These are phyloP conservation scores for Hipparchia sbordonii DNA, from an alignment of 2,888 invertebrate genomes.

Conservation along the genomic window DNA sequence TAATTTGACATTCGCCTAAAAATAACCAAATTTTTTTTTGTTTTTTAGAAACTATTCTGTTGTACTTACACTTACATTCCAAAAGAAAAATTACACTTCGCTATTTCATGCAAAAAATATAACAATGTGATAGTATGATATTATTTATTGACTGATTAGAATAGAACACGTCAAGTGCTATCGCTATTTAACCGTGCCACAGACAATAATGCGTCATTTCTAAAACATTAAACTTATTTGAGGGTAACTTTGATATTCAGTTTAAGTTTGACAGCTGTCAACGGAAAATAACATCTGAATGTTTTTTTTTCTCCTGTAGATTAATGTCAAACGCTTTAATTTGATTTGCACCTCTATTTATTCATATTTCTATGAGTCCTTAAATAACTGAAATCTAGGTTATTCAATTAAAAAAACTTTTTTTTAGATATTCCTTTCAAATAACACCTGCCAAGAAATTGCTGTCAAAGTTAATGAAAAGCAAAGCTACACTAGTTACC, in stretches of 20 bases:
- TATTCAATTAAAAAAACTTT: no score
- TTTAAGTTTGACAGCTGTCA: neutral
- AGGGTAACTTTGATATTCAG: neutral
- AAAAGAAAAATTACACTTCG: neutral
- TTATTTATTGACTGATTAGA: constrained; percentile 22
- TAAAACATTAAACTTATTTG: neutral
- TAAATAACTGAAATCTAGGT: no score
- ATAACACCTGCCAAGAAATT: no score
- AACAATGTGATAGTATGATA: constrained; percentile 5
- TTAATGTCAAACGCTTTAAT: no score
- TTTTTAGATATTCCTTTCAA: no score
- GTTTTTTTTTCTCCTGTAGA: no score
- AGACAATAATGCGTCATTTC: constrained; percentile 31
- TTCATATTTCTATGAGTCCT: no score
- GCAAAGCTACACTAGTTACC: constrained; percentile 10
- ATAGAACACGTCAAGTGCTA: constrained; percentile 31
- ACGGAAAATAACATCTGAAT: neutral
- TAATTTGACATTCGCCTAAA: no score
- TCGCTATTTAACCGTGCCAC: constrained; percentile 20
- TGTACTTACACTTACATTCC: constrained; percentile 9
- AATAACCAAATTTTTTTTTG: no score
- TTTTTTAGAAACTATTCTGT: no score
- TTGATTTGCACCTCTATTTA: no score
- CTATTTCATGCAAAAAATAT: neutral
- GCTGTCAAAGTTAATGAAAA: neutral